Evolutionary conservation across 2,797 vertebrate species (phyloP).

Genomic region (Micropoecilia bifurca): DNA sequence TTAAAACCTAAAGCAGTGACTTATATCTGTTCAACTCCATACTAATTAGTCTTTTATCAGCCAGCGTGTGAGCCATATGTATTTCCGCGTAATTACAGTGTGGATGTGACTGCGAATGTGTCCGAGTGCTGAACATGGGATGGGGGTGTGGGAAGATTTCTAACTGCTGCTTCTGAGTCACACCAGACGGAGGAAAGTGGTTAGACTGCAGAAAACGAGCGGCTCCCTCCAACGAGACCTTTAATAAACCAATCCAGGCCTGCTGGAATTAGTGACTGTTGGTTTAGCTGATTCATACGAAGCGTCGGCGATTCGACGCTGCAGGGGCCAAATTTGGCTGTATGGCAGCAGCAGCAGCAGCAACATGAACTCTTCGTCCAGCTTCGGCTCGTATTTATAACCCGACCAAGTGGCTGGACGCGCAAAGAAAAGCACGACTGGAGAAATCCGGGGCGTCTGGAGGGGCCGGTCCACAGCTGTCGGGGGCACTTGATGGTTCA

Average conservation of each 20-base stretch:
- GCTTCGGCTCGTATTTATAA: slow-evolving; percentile 74
- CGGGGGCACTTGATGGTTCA: slow-evolving; percentile 66
- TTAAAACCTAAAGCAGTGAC: slow-evolving; percentile 5
- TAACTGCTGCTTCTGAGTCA: slow-evolving; percentile 57
- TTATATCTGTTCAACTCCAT: slow-evolving; percentile 30
- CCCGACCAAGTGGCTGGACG: slow-evolving; percentile 41
- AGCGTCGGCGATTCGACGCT: slow-evolving; percentile 51
- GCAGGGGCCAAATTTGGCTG: slow-evolving; percentile 76
- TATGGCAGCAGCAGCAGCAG: slow-evolving; percentile 49
- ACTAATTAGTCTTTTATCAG: slow-evolving; percentile 57
- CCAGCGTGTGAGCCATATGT: slow-evolving; percentile 58
- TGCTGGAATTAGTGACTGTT: slow-evolving; percentile 74
- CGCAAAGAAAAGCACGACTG: slow-evolving; percentile 29
- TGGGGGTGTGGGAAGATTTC: slow-evolving; percentile 63
- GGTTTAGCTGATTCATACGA: slow-evolving; percentile 78
- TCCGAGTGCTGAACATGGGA: slow-evolving; percentile 18
- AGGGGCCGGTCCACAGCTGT: slow-evolving; percentile 73
- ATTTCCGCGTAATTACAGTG: slow-evolving; percentile 65
- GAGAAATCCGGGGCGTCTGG: slow-evolving; percentile 58
- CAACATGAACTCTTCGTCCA: slow-evolving; percentile 63
- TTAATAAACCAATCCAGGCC: slow-evolving; percentile 67
- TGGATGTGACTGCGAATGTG: slow-evolving; percentile 47
- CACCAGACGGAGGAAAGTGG: slow-evolving; percentile 62
- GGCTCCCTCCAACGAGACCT: slow-evolving; percentile 62
- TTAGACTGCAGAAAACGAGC: slow-evolving; percentile 53